phyloP scores from a whole-genome alignment of 2,797 vertebrate species.

The Silurus lanzhouensis region DNA sequence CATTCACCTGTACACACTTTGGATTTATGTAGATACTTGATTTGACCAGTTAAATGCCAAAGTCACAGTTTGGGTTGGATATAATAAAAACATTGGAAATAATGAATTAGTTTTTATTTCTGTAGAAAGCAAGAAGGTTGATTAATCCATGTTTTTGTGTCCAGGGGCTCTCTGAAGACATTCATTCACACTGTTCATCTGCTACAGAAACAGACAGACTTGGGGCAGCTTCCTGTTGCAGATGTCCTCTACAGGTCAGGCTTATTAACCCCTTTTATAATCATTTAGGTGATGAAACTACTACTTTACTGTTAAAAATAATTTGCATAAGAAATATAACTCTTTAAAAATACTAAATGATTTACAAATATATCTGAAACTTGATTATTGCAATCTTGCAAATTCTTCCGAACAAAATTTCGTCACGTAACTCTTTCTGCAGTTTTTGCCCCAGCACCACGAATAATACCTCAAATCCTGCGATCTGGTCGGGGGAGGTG shows the following conservation, averaged over 20 bases:
- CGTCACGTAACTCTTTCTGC: too few species aligned
- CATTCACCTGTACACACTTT: background rate
- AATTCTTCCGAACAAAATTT: too few species aligned
- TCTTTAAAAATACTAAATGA: background rate
- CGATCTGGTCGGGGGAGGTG: too few species aligned
- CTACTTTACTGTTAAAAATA: background rate
- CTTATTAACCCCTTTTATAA: background rate
- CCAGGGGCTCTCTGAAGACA: constrained; percentile 96
- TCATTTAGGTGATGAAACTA: background rate
- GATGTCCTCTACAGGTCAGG: constrained; percentile 96
- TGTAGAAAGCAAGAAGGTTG: constrained; percentile 49
- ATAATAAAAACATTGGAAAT: background rate
- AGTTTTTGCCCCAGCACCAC: too few species aligned
- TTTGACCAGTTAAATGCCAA: background rate
- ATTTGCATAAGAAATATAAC: background rate
- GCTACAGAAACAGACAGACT: constrained; percentile 94
- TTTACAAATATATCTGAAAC: background rate
- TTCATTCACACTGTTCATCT: constrained; percentile 98
- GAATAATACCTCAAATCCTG: too few species aligned
- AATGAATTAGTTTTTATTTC: background rate
- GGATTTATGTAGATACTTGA: background rate
- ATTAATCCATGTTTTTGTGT: constrained; percentile 40
- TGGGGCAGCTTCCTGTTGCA: constrained; percentile 92
- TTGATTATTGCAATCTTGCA: too few species aligned
- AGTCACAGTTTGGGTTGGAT: background rate